These are phyloP conservation scores for Chymomyza caudatula DNA, from an alignment of 2,888 invertebrate species.

Conservation along the genomic window DNA sequence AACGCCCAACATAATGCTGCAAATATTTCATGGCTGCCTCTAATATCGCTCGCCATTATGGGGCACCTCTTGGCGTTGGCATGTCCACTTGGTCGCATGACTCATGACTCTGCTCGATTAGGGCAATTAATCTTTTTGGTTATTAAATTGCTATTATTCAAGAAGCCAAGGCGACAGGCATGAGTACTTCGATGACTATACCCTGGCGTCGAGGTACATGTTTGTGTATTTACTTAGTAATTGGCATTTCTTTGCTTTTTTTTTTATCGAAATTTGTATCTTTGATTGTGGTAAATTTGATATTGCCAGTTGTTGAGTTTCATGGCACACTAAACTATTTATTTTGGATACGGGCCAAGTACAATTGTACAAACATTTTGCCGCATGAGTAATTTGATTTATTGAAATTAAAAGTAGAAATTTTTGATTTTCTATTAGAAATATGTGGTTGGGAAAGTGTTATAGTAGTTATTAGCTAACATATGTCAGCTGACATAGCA, in stretches of 20 bases:
- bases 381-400: not conserved
- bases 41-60: not conserved
- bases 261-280: not conserved
- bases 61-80: not conserved
- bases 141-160: conserved; percentile 68
- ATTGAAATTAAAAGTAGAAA: not conserved
- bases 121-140: conserved; percentile 60
- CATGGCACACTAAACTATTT: not conserved
- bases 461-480: no score
- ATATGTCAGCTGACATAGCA: no score
- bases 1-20: not conserved
- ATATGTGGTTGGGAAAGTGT: not conserved
- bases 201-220: not conserved
- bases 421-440: not conserved
- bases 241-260: not conserved
- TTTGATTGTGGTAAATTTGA: not conserved
- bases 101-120: conserved; percentile 40
- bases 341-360: not conserved
- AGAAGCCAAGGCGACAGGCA: conserved; percentile 24
- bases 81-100: conserved; percentile 39
- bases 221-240: not conserved
- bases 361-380: not conserved
- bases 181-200: not conserved
- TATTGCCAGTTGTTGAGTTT: not conserved
- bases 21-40: not conserved